Evolutionary conservation across 2,888 invertebrate genomes (phyloP), one percentile per base, ranked within the genome.

Genomic region (Sphinx pinastri): DNA sequence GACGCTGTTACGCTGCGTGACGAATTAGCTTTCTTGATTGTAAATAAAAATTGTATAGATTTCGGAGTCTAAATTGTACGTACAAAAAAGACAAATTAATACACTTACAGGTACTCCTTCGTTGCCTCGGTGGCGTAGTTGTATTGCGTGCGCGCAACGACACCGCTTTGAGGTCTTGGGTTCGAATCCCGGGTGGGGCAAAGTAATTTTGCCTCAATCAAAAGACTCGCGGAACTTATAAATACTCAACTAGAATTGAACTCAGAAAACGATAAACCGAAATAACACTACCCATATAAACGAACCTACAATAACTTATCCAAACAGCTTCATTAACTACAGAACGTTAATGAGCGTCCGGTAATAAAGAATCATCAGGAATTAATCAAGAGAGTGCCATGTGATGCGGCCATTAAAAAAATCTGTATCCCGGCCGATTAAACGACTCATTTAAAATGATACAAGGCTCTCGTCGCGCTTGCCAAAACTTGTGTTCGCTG

Each of bases 371-470:
- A 71, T 74, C 76, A 73, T 76, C 76, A 76, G 76, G 74, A 77
- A 77, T 77, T 77, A 77, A 75, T 77, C 76, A 76, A 63, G 47
- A 12, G 19, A 1, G 38, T 7, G 12, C 60, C 58, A 13, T 8
- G 59, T 59, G 38, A 45, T 31, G 49, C 59, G 49, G n/a, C 16
- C 68, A 77, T 81, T 78, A 75, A 86, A 88, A 87, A 88, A 84
- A 77, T 76, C 76, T 77, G 82, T 80, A 81, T 81, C 83, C 80
- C 75, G 13, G 70, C 79, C 83, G 88, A 91, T 92, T 92, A 91
- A 82, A 83, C 87, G 88, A 87, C 88, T 90, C 90, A 89, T 91
- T 91, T 91, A 89, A 90, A 89, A 89, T 91, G 92, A 92, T 90
- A 88, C 91, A 91, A 88, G 83, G 86, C 84, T 80, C 85, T 88